Conservation (phyloP, 2,797 vertebrate species). For the Sebastes iracundus region DNA sequence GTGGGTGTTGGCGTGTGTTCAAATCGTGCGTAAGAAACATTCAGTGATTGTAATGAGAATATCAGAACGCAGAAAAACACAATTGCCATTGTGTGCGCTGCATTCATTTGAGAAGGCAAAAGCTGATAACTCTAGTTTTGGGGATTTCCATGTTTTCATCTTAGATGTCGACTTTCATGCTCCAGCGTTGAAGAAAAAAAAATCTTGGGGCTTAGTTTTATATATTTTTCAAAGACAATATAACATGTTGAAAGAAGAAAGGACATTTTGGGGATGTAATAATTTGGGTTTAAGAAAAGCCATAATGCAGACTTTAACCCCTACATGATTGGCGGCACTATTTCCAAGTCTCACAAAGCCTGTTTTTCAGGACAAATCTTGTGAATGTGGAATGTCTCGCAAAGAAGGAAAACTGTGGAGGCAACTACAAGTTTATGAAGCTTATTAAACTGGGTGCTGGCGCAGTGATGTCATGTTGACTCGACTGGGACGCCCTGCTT, state of each 20-base stretch:
- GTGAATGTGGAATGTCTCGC: background rate
- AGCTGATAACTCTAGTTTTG: background rate
- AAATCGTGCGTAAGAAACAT: slow-evolving; percentile 14
- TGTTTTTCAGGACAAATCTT: background rate
- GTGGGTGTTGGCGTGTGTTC: slow-evolving; percentile 13
- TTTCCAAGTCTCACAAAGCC: background rate
- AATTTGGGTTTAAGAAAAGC: background rate
- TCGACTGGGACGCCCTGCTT: slow-evolving; percentile 44
- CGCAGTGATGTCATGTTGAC: slow-evolving; percentile 51
- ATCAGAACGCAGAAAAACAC: slow-evolving; percentile 34
- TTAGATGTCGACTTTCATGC: background rate
- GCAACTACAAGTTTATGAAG: slow-evolving; percentile 43
- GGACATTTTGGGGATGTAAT: background rate
- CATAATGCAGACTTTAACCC: background rate
- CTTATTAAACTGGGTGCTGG: slow-evolving; percentile 54
- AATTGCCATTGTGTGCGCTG: slow-evolving; percentile 32
- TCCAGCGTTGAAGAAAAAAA: background rate
- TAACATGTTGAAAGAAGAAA: background rate
- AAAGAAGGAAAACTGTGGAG: slow-evolving; percentile 32
- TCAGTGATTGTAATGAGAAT: slow-evolving; percentile 29
- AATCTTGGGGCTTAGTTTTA: background rate
- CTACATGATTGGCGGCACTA: background rate
- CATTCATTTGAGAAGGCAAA: slow-evolving; percentile 19
- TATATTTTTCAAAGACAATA: background rate
- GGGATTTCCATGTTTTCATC: slow-evolving; percentile 45